Percentiles rank a stretch among this genome's conserved stretches.
phyloP scores from a whole-genome alignment of 2,888 invertebrate species.

The Leptinotarsa haldemani region DNA sequence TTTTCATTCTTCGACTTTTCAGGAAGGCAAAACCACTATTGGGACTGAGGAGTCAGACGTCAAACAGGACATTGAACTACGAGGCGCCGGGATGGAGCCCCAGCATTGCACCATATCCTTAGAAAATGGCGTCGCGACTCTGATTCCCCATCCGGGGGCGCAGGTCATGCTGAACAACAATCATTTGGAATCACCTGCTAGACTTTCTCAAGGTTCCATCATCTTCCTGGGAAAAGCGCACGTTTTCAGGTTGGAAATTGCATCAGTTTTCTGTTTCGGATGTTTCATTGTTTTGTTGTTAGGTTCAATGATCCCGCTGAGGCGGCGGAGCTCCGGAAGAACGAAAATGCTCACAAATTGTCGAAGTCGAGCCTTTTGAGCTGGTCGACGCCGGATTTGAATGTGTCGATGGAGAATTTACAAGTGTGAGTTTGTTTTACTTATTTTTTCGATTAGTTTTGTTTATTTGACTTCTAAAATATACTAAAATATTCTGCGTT shows the following conservation, averaged over 20 bases:
- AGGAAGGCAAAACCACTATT: slow-evolving; percentile 88
- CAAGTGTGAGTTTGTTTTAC: slow-evolving; percentile 53
- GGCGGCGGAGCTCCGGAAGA: slow-evolving; percentile 84
- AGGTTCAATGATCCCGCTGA: slow-evolving; percentile 92
- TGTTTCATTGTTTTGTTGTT: slow-evolving; percentile 19
- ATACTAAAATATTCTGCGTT: background rate
- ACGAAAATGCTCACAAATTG: slow-evolving; percentile 81
- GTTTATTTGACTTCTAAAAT: too few relatives aligned
- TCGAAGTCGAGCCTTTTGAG: slow-evolving; percentile 84
- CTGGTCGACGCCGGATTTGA: slow-evolving; percentile 85
- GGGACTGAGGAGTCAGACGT: slow-evolving; percentile 80
- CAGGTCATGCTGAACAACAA: slow-evolving; percentile 88
- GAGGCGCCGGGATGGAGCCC: slow-evolving; percentile 80
- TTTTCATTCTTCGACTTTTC: slow-evolving; percentile 33
- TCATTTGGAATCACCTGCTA: slow-evolving; percentile 80
- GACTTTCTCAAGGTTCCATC: slow-evolving; percentile 81
- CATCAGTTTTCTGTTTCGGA: slow-evolving; percentile 60
- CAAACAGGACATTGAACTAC: slow-evolving; percentile 81
- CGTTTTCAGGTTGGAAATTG: slow-evolving; percentile 66
- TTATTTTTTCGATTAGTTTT: too few relatives aligned
- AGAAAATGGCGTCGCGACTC: slow-evolving; percentile 77
- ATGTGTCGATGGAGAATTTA: slow-evolving; percentile 77
- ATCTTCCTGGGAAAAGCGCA: slow-evolving; percentile 73
- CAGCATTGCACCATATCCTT: slow-evolving; percentile 83
- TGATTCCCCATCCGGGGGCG: slow-evolving; percentile 78